phyloP scores from a whole-genome alignment of 2,888 invertebrate species.

The Dolichopus griseipennis region DNA sequence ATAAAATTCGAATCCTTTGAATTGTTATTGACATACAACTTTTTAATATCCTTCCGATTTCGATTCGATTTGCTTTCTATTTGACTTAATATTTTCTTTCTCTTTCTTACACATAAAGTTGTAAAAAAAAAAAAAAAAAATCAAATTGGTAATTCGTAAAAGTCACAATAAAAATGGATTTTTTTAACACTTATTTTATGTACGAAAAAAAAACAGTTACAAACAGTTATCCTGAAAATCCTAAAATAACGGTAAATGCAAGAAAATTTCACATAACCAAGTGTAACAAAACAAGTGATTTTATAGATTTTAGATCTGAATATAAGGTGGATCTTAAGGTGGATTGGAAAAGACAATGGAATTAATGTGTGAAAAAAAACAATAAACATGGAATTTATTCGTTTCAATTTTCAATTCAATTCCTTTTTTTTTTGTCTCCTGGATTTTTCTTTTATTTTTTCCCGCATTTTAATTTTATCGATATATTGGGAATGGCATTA shows the following conservation, averaged over 20 bases:
- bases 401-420: neutral
- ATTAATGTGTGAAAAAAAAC: neutral
- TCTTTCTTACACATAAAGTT: neutral
- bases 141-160: neutral
- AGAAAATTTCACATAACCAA: neutral
- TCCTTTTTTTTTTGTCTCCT: neutral
- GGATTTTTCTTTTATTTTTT: neutral
- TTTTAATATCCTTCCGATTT: slow-evolving; percentile 6
- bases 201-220: too few species aligned
- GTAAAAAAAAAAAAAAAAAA: neutral
- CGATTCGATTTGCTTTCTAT: neutral
- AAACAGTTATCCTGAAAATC: neutral
- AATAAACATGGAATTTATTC: neutral
- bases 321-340: too few species aligned
- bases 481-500: too few species aligned
- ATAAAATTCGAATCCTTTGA: too few species aligned
- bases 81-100: neutral
- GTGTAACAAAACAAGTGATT: neutral
- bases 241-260: neutral
- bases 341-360: neutral
- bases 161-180: neutral
- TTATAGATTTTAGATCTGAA: neutral
- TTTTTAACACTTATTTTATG: neutral
- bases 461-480: too few species aligned
- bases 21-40: neutral